Evolutionary conservation across 92 coral and sea anemone species (phyloP), one percentile per base, ranked within the genome.

Genomic region (Blastomussa wellsi): DNA sequence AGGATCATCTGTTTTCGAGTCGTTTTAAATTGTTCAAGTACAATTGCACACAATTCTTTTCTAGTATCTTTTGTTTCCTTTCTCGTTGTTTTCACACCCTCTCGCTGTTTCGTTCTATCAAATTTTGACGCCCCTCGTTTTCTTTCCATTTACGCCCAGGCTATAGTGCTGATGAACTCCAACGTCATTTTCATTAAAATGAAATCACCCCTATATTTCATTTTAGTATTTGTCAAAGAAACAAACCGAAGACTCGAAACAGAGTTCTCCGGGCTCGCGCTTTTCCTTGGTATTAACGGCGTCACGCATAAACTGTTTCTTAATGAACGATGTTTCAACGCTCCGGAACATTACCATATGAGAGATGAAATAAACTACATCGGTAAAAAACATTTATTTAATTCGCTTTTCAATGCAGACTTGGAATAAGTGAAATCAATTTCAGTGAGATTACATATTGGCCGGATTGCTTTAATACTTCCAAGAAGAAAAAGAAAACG

Each of bases 101-200:
- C 80, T 60, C 14, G 62, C 47, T 16, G 76, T 83, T 57, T 74
- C 70, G 71, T 71, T 82, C 42, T 29, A 74, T 82, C 86, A 62
- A 55, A 60, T 51, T 82, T 71, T 82, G n/a, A 72, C 79, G 38
- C 72, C 79, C 37, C 39, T 55, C 39, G 0, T 37, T 17, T 72
- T 28, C 72, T 60, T 73, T 42, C 29, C 28, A 57, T 32, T 82
- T 38, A 35, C 41, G 38, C 79, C 78, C 33, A 35, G 38, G 26
- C 28, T n/a, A 2, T 33, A 39, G 71, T 12, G 20, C 11, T 57
- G 41, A 31, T 68, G 9, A 4, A 9, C 42, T 12, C 44, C 24
- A n/a, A 51, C 26, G 29, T 29, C 36, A 66, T 64, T 64, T 79
- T 79, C 42, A 64, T 65, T 19, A 28, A 65, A 44, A 64, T 15